Conservation (phyloP, 92 coral and sea anemone genomes). For the Bergia puertoricense region DNA sequence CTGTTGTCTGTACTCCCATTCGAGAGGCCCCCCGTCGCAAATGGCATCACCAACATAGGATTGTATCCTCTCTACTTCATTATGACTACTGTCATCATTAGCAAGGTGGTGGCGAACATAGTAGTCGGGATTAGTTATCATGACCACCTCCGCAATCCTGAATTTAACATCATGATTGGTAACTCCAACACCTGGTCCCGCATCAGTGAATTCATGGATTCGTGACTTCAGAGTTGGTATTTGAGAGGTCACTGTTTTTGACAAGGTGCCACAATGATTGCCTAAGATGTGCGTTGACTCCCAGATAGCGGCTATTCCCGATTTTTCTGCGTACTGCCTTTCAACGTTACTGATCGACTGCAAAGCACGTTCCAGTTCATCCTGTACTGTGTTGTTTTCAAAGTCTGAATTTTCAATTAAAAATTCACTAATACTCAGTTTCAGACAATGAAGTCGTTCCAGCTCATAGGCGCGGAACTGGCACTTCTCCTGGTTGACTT, state of each 20-base stretch:
- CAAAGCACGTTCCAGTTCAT: not conserved
- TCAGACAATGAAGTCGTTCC: slow-evolving; percentile 15
- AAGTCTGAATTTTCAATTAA: not conserved
- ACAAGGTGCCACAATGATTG: slow-evolving; percentile 1
- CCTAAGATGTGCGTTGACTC: slow-evolving; percentile 6
- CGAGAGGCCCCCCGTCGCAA: slow-evolving; percentile 48
- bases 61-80: slow-evolving; percentile 43
- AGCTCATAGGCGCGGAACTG: not conserved
- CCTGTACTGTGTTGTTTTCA: not conserved
- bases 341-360: slow-evolving; percentile 3
- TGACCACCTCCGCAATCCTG: not conserved
- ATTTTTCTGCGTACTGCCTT: not conserved
- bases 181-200: slow-evolving; percentile 32
- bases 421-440: not conserved
- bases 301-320: not conserved
- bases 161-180: slow-evolving; percentile 24
- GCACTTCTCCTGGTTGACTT: not conserved
- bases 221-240: not conserved
- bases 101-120: slow-evolving; percentile 29
- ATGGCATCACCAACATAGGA: slow-evolving; percentile 50
- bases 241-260: not conserved
- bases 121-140: slow-evolving; percentile 1
- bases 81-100: slow-evolving; percentile 40
- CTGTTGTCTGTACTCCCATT: slow-evolving; percentile 44
- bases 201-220: slow-evolving; percentile 21